Percentiles rank a stretch among this genome's conserved stretches.
Evolutionary conservation across 2,888 invertebrate species (phyloP).

Genomic region (Lasius fuliginosus): DNA sequence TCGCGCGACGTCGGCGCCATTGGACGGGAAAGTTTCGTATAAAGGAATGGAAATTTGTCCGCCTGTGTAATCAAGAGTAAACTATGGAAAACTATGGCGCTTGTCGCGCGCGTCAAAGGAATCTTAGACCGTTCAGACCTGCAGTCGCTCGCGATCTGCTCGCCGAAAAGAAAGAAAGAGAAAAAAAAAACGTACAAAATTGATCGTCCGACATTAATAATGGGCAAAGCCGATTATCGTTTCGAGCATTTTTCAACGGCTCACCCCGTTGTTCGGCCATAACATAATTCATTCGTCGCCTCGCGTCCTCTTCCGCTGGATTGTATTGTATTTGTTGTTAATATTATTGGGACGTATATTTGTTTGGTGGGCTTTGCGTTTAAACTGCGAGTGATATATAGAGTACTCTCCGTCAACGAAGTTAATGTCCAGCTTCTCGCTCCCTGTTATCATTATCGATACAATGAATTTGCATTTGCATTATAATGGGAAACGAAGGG

Average conservation of each 20-base stretch:
- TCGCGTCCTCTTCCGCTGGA: conserved; percentile 32
- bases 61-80: conserved; percentile 28
- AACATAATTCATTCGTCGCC: conserved; percentile 49
- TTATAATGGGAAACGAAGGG: conserved; percentile 20
- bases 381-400: conserved; percentile 49
- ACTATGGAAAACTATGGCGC: conserved; percentile 13
- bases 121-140: conserved; percentile 19
- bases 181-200: conserved; percentile 11
- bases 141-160: conserved; percentile 42
- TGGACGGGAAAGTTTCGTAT: conserved; percentile 15
- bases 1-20: neutral
- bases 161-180: neutral
- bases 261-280: conserved; percentile 18
- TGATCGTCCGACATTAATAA: conserved; percentile 29
- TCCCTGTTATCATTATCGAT: conserved; percentile 41
- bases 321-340: conserved; percentile 53
- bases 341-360: conserved; percentile 54
- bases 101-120: neutral
- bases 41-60: conserved; percentile 20
- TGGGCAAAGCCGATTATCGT: conserved; percentile 20
- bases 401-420: conserved; percentile 43
- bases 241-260: conserved; percentile 35
- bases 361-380: conserved; percentile 49
- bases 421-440: conserved; percentile 55
- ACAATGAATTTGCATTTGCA: conserved; percentile 52